Evolutionary conservation across 1,140 invertebrate species (phyloP).

Genomic region (Wiebesia pumilae): DNA sequence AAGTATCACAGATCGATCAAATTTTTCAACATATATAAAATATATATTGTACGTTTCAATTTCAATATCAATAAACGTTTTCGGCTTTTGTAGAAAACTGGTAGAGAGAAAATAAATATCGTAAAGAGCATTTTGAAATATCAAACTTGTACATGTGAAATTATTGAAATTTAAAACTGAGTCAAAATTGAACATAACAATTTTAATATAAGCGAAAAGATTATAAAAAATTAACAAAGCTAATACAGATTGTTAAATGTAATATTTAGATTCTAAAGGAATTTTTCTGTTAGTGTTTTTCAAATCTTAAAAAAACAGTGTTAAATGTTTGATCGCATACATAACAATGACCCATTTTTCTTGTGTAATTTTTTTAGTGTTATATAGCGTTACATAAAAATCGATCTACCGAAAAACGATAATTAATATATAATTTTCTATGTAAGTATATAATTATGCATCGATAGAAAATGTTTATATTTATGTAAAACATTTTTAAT

Average conservation of each 20-base stretch:
- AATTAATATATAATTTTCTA: not conserved
- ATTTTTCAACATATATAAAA: constrained; percentile 15
- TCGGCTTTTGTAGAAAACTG: constrained; percentile 33
- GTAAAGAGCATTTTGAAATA: constrained; percentile 23
- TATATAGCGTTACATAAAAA: constrained; percentile 19
- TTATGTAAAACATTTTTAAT: not conserved
- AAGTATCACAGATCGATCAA: not conserved
- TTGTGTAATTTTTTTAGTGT: constrained; percentile 22
- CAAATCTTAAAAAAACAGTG: constrained; percentile 28
- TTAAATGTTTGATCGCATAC: constrained; percentile 20
- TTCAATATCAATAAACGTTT: constrained; percentile 19
- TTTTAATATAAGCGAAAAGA: not conserved
- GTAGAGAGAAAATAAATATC: not conserved
- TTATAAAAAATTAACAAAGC: constrained; percentile 16
- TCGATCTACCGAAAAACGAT: constrained; percentile 35
- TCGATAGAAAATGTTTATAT: not conserved
- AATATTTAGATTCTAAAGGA: constrained; percentile 24
- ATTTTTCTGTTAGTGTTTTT: constrained; percentile 41
- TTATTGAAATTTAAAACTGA: constrained; percentile 15
- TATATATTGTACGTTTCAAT: constrained; percentile 8
- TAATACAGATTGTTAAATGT: constrained; percentile 37
- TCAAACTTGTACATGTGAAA: not conserved
- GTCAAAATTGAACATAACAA: constrained; percentile 1
- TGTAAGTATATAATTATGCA: not conserved
- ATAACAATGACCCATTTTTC: not conserved